Conservation (phyloP, 1,140 invertebrate species). For the Hyphantria cunea region DNA sequence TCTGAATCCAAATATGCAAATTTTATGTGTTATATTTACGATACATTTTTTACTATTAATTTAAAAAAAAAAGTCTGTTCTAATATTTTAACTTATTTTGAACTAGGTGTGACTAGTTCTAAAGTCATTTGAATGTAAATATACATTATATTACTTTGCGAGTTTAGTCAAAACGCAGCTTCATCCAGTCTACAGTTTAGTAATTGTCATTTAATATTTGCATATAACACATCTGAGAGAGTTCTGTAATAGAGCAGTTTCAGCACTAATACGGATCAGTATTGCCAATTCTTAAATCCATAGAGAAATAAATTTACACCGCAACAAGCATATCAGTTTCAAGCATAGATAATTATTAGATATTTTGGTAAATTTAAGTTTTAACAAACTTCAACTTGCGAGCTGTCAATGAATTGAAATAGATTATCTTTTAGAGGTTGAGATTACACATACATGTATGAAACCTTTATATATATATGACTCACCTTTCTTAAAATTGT, state of each 20-base stretch:
- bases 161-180: background rate
- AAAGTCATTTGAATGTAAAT: background rate
- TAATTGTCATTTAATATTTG: no score
- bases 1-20: no score
- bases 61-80: no score
- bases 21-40: no score
- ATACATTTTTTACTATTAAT: no score
- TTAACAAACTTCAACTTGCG: constrained; percentile 6
- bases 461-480: no score
- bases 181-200: no score
- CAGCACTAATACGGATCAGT: constrained; percentile 26
- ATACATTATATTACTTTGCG: no score
- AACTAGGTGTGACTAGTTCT: constrained; percentile 3
- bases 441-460: background rate
- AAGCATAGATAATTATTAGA: constrained; percentile 23
- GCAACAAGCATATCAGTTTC: constrained; percentile 67
- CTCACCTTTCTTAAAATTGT: no score
- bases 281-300: constrained; percentile 7
- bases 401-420: background rate
- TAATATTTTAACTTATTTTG: no score
- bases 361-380: constrained; percentile 18
- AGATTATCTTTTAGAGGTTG: no score
- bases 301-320: constrained; percentile 46
- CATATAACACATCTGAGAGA: no score
- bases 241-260: constrained; percentile 2